phyloP scores from a whole-genome alignment of 2,113 vertebrate genomes.

The human (Homo sapiens) region DNA sequence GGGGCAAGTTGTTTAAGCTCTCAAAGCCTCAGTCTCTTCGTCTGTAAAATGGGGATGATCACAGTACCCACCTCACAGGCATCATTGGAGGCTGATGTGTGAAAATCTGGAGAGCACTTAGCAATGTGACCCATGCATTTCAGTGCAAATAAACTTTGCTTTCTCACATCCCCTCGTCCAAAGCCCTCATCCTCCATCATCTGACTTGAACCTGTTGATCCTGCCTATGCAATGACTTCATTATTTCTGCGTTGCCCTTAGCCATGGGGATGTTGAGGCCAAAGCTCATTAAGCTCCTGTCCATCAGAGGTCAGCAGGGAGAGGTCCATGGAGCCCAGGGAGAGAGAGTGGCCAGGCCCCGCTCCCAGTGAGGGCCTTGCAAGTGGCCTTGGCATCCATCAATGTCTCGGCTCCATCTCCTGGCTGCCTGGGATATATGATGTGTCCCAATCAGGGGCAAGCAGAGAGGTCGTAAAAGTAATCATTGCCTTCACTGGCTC shows the following conservation, averaged over 20 bases:
- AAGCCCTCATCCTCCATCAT: rapidly evolving
- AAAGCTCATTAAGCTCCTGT: neutral
- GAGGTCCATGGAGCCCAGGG: neutral
- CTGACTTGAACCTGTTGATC: neutral
- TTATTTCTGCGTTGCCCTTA: neutral
- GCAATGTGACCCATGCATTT: rapidly evolving
- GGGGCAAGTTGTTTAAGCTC: neutral
- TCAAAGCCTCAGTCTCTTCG: neutral
- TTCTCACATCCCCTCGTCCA: rapidly evolving
- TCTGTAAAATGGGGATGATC: neutral
- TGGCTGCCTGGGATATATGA: neutral
- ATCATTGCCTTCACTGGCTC: neutral
- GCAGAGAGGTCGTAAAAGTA: neutral
- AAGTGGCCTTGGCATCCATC: neutral
- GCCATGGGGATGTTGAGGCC: neutral
- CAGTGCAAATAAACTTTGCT: rapidly evolving
- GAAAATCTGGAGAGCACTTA: too few species aligned
- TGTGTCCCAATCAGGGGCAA: neutral
- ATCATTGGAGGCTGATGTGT: neutral
- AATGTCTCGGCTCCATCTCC: neutral
- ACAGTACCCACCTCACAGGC: rapidly evolving
- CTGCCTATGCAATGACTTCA: rapidly evolving
- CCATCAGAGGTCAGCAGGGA: neutral
- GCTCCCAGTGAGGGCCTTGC: neutral
- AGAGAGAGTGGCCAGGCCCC: neutral